Evolutionary conservation across 2,113 vertebrate genomes (phyloP).

Genomic region (Platichthys stellatus): DNA sequence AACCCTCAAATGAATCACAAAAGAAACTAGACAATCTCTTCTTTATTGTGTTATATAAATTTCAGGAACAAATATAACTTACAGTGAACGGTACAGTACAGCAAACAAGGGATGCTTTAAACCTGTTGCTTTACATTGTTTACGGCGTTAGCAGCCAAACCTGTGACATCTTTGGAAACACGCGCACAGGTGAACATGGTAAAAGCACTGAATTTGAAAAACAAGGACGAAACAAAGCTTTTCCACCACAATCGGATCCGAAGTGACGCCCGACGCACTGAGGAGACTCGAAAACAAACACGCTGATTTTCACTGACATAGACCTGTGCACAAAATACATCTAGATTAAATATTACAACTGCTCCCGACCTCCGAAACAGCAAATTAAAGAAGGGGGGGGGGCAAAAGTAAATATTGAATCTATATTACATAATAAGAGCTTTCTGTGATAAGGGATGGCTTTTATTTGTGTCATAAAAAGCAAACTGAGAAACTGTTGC

Average conservation of each 20-base stretch:
- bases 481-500: conserved; percentile 46
- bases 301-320: conserved; percentile 31
- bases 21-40: conserved; percentile 50
- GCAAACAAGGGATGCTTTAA: conserved; percentile 50
- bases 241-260: conserved; percentile 5
- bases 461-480: conserved; percentile 78
- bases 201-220: conserved; percentile 24
- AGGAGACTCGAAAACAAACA: conserved; percentile 42
- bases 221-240: conserved; percentile 5
- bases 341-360: conserved; percentile 32
- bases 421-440: conserved; percentile 72
- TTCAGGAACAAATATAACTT: conserved; percentile 51
- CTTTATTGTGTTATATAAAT: conserved; percentile 77
- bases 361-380: conserved; percentile 32
- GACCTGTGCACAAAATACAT: conserved; percentile 57
- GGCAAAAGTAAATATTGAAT: conserved; percentile 80
- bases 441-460: conserved; percentile 70
- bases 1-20: conserved; percentile 16
- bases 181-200: conserved; percentile 40
- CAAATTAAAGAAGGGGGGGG: conserved; percentile 38
- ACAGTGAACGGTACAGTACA: conserved; percentile 61
- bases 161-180: conserved; percentile 72
- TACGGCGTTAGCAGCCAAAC: conserved; percentile 65
- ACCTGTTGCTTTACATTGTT: conserved; percentile 37
- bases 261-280: neutral